Evolutionary conservation across 2,797 vertebrate genomes (phyloP).

Genomic region (Chloroceryle amazona): DNA sequence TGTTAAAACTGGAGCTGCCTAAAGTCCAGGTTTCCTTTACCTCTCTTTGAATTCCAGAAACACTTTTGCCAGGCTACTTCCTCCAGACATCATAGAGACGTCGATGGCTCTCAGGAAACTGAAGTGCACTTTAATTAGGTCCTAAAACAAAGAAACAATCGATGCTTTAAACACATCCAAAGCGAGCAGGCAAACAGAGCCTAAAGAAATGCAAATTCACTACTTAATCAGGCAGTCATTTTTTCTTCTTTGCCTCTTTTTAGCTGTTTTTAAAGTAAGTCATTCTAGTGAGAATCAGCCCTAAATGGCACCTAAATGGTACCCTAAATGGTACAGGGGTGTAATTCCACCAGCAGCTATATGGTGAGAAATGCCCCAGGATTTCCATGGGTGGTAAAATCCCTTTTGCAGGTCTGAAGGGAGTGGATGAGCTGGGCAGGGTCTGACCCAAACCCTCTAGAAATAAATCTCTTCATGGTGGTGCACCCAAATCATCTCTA

Average conservation of each 20-base stretch:
- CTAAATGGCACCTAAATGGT: background rate
- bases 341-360: background rate
- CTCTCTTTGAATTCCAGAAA: constrained; percentile 98
- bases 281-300: fast-evolving
- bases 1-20: background rate
- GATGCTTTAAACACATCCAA: background rate
- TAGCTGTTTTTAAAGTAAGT: background rate
- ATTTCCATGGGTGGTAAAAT: background rate
- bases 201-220: background rate
- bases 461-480: background rate
- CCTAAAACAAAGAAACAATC: constrained; percentile 77
- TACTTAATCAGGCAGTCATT: background rate
- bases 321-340: background rate
- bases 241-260: background rate
- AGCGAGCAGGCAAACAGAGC: background rate
- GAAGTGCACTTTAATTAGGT: constrained; percentile 94
- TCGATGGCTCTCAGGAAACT: constrained; percentile 93
- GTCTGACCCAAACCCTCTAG: background rate
- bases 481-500: background rate
- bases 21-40: constrained; percentile 66
- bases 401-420: background rate
- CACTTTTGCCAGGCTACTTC: constrained; percentile 91
- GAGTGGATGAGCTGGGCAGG: background rate
- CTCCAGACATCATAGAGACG: constrained; percentile 91
- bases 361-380: background rate